Evolutionary conservation across 2,888 invertebrate species (phyloP), one percentile per base, ranked within the genome.

Genomic region (Agrotis puta): DNA sequence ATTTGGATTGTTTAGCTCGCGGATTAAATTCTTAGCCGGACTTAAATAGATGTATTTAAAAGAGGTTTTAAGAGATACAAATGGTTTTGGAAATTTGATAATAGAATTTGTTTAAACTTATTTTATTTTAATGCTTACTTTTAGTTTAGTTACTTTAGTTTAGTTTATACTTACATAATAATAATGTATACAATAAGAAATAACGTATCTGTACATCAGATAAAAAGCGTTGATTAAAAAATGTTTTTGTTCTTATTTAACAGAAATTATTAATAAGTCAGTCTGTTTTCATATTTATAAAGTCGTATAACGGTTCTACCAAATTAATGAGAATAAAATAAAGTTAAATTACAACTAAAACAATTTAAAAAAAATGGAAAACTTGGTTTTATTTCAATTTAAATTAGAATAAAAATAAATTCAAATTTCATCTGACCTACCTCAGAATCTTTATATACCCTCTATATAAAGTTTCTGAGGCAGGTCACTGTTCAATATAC

Each of bases 1-100:
- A 77, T 81, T 81, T 66, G 82, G 73, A 51, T 81, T 84, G 62
- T 73, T 69, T 47, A 56, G 22, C 45, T 65, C 43, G 56, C 13
- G 18, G 20, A 72, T 77, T 77, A 47, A 70, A 82, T 48, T 64
- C 48, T 56, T 43, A 66, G 47, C 24, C 39, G 54, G 43, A 58
- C 72, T 82, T 48, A 22, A 16, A 54, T 50, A 64, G 67, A 79
- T 67, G 50, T 67, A 58, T 51, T 56, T 58, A 53, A 48, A 64
- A 64, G 33, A n/a, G 56, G 33, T 33, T 56, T 33, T 27, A 20
- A 56, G 62, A 58, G 14, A 56, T 58, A 53, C 33, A 18, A 71
- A 57, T 67, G 2, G 39, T 18, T 22, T n/a, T 0, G 11, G n/a
- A 54, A 50, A 70, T 64, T 64, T 48, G 33, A 56, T 81, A 56